Conservation (phyloP, 2,113 vertebrate genomes). For the Phalacrocorax pelagicus region DNA sequence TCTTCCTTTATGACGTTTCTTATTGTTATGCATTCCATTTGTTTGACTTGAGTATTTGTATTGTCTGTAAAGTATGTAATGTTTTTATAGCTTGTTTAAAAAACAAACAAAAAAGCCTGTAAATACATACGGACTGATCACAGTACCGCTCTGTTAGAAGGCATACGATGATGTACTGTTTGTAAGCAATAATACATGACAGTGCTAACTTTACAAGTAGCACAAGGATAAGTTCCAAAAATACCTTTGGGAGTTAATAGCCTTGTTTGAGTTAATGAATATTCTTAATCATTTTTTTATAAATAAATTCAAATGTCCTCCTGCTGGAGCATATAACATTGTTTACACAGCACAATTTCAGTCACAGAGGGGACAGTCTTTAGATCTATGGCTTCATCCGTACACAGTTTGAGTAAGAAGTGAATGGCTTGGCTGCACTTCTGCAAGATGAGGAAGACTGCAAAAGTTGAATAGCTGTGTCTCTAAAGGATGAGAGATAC, state of each 20-base stretch:
- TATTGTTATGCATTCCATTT: slow-evolving; percentile 83
- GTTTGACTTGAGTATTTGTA: slow-evolving; percentile 86
- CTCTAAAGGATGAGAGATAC: slow-evolving; percentile 66
- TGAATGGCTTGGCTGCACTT: slow-evolving; percentile 75
- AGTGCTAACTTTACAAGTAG: slow-evolving; percentile 79
- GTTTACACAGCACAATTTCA: slow-evolving; percentile 81
- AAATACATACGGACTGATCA: slow-evolving; percentile 76
- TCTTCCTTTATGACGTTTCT: slow-evolving; percentile 82
- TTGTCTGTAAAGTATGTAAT: slow-evolving; percentile 92
- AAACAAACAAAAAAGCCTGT: slow-evolving; percentile 69
- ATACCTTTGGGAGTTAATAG: slow-evolving; percentile 65
- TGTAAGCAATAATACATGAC: slow-evolving; percentile 83
- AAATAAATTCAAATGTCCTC: slow-evolving; percentile 76
- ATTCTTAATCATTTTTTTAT: slow-evolving; percentile 70
- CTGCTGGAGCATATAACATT: slow-evolving; percentile 73
- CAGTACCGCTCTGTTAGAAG: slow-evolving; percentile 79
- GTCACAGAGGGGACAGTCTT: slow-evolving; percentile 72
- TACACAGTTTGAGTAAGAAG: slow-evolving; percentile 69
- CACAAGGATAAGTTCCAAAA: slow-evolving; percentile 80
- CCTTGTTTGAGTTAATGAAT: slow-evolving; percentile 75
- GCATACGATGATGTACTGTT: slow-evolving; percentile 78
- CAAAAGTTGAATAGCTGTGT: slow-evolving; percentile 70
- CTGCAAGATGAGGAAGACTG: slow-evolving; percentile 73
- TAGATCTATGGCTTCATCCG: slow-evolving; percentile 65
- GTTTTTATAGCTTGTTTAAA: slow-evolving; percentile 86